Conservation (phyloP, 2,113 vertebrate species). For the Sturnus vulgaris region DNA sequence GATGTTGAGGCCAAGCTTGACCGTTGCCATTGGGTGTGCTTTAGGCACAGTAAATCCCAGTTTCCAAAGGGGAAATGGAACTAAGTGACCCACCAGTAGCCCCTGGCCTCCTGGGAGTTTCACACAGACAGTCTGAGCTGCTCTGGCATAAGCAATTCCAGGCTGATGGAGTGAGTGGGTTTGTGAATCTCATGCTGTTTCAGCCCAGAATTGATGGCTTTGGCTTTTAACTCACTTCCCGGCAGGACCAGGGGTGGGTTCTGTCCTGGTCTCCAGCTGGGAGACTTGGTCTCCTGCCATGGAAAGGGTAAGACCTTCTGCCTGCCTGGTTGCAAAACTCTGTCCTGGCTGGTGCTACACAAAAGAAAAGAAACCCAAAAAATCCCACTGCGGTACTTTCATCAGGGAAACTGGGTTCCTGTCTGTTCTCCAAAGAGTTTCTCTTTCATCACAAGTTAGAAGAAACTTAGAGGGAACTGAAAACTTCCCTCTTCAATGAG, state of each 20-base stretch:
- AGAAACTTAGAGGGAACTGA: neutral
- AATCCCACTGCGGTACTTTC: neutral
- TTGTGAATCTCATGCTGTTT: neutral
- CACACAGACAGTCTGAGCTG: neutral
- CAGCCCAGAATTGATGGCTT: neutral
- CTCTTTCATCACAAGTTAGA: slow-evolving; percentile 8
- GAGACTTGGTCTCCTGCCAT: neutral
- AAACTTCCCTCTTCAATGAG: neutral
- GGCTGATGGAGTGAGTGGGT: neutral
- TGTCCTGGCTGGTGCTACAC: neutral
- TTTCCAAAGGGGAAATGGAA: neutral
- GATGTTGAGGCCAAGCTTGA: neutral
- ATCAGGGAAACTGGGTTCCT: neutral
- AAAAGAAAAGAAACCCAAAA: neutral
- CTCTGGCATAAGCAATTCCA: neutral
- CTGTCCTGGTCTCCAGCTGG: slow-evolving; percentile 4
- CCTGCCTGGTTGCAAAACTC: neutral
- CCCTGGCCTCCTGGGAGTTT: neutral
- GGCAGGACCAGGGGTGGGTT: neutral
- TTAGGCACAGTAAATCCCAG: neutral
- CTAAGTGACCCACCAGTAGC: neutral
- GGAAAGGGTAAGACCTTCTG: slow-evolving; percentile 17
- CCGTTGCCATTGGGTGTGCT: neutral
- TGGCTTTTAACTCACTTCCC: neutral
- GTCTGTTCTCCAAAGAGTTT: neutral